Conservation (phyloP, 2,113 vertebrate genomes). For the Kobus ellipsiprymnus region DNA sequence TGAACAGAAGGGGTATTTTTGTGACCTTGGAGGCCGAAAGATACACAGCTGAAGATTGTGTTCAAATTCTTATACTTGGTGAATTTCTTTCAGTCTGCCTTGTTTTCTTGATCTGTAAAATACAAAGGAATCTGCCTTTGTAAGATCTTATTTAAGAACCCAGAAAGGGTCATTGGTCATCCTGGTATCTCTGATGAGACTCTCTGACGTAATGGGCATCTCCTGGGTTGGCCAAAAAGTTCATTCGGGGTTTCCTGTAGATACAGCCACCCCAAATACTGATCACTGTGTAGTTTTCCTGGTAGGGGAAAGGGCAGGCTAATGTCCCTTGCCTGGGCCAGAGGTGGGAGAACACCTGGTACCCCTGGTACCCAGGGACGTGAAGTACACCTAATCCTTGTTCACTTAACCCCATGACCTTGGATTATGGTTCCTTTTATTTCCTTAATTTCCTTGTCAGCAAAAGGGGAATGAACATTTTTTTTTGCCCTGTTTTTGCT, state of each 20-base stretch:
- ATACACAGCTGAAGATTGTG: neutral
- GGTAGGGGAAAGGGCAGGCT: neutral
- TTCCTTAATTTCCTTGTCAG: neutral
- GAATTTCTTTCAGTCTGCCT: neutral
- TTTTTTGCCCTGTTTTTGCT: neutral
- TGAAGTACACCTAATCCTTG: neutral
- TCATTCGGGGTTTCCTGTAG: neutral
- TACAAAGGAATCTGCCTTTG: neutral
- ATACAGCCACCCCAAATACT: neutral
- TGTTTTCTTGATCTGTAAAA: conserved; percentile 20
- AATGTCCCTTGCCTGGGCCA: neutral
- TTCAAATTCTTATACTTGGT: neutral
- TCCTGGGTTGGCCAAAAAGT: neutral
- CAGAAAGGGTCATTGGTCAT: neutral
- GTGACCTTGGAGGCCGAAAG: neutral
- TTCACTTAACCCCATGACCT: neutral
- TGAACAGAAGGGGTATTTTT: neutral
- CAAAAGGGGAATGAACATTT: neutral
- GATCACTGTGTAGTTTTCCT: neutral
- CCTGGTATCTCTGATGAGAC: neutral
- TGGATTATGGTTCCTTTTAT: neutral
- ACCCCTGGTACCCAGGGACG: neutral
- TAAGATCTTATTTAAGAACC: neutral
- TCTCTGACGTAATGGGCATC: neutral
- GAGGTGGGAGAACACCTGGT: neutral